Percentiles rank a stretch among this genome's conserved stretches.
Conservation (phyloP, 2,113 vertebrate genomes). For the Elephas maximus region DNA sequence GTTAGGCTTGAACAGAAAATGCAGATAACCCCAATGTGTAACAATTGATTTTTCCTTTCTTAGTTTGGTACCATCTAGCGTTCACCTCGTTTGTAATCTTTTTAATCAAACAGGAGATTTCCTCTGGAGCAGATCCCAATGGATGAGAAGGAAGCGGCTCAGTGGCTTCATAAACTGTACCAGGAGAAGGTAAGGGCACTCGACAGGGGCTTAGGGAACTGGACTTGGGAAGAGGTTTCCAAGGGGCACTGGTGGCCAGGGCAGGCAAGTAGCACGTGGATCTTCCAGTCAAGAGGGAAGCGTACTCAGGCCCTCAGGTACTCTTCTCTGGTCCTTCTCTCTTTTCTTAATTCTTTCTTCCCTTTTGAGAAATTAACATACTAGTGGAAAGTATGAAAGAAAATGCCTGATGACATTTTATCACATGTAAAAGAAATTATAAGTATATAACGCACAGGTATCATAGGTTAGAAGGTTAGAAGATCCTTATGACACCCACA, state of each 20-base stretch:
- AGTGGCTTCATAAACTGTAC: conserved; percentile 98
- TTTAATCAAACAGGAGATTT: conserved; percentile 91
- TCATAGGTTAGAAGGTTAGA: accelerated
- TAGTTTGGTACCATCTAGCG: too few relatives aligned
- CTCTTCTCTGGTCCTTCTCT: background rate
- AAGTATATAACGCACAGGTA: background rate
- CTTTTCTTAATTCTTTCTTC: background rate
- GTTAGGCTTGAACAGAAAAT: accelerated
- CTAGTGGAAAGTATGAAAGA: background rate
- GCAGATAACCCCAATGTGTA: accelerated
- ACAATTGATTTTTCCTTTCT: accelerated
- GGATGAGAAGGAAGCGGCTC: conserved; percentile 95
- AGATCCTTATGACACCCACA: too few relatives aligned
- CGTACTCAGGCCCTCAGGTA: accelerated
- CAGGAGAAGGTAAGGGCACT: conserved; percentile 95
- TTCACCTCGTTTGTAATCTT: background rate
- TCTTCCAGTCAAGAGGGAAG: accelerated
- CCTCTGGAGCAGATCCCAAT: conserved; percentile 96
- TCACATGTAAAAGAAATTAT: background rate
- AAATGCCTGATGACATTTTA: background rate
- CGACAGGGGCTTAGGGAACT: accelerated
- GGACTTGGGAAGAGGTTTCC: accelerated
- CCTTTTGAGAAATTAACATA: background rate
- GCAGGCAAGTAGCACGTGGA: accelerated
- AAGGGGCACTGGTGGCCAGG: accelerated